Evolutionary conservation across 2,888 invertebrate species (phyloP).

Genomic region (Eristalinus sepulchralis): DNA sequence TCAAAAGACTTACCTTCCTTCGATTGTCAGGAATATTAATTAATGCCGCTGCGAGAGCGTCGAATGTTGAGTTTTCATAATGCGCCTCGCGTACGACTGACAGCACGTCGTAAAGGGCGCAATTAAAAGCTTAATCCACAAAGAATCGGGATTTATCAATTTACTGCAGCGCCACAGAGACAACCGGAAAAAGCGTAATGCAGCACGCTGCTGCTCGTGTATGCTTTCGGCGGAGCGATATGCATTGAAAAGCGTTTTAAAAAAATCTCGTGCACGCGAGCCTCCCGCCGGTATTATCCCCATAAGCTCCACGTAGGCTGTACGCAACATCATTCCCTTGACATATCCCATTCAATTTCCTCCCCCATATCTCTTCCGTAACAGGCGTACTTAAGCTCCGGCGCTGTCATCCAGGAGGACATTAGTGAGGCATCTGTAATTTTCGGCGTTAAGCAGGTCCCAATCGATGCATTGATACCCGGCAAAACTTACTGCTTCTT

Average conservation of each 20-base stretch:
- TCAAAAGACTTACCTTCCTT: not conserved
- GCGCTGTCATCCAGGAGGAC: constrained; percentile 97
- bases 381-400: constrained; percentile 94
- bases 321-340: constrained; percentile 22
- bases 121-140: constrained; percentile 59
- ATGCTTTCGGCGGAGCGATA: not conserved
- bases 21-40: constrained; percentile 45
- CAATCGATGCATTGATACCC: constrained; percentile 94
- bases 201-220: not conserved
- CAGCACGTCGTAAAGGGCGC: constrained; percentile 33
- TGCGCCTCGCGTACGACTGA: constrained; percentile 16
- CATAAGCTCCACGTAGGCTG: constrained; percentile 42
- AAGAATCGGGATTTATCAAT: constrained; percentile 41
- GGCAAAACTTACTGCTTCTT: constrained; percentile 99
- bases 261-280: constrained; percentile 26
- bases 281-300: constrained; percentile 41
- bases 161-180: constrained; percentile 52
- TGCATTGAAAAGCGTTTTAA: constrained; percentile 49
- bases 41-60: constrained; percentile 12
- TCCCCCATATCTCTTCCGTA: constrained; percentile 72
- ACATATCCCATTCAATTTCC: constrained; percentile 44
- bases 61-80: constrained; percentile 19
- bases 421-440: constrained; percentile 97
- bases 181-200: constrained; percentile 12
- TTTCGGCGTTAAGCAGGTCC: constrained; percentile 95